Evolutionary conservation across 1,140 invertebrate genomes (phyloP), one percentile per base, ranked within the genome.

Genomic region (Ephestia elutella): DNA sequence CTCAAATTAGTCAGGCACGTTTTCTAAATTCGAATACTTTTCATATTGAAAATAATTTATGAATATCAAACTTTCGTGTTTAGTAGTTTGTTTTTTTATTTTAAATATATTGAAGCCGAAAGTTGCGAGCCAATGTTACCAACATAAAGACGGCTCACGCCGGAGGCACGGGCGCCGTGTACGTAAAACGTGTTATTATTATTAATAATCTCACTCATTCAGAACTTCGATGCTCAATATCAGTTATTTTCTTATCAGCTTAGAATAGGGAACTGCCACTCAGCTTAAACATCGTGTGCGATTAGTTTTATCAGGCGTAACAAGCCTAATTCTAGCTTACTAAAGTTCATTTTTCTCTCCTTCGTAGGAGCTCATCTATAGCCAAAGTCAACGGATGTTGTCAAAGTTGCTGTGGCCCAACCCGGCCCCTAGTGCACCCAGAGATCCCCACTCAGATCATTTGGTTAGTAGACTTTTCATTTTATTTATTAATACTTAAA

Each of bases 311-410:
- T 48, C 15, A 74, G 76, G 75, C 80, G 63, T 71, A 69, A 70
- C 57, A 48, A 60, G 73, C 77, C 75, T 67, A 68, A 74, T 82
- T 81, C 76, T 68, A 68, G 60, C 65, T 67, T 74, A 87, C 82
- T 86, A 86, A 86, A 86, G 75, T 74, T 70, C 70, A 59, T 82
- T 80, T 81, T 86, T 87, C 81, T 77, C 75, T 82, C 82, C 80
- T 87, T 86, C 82, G 79, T 87, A 87, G 85, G 83, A 87, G 83
- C 82, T 86, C 83, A 87, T 87, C 85, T 87, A 87, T 87, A 86
- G 78, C 85, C 85, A 87, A 87, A 87, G 85, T 57, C 85, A 87
- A 83, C 82, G 85, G 85, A 87, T 86, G 85, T 86, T 87, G 75
- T 87, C 85, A 74, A 87, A 87, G 81, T 80, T 87, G 85, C 85